Percentiles rank a stretch among this genome's conserved stretches.
Conservation (phyloP, 2,888 invertebrate species). For the Calameuta filiformis region DNA sequence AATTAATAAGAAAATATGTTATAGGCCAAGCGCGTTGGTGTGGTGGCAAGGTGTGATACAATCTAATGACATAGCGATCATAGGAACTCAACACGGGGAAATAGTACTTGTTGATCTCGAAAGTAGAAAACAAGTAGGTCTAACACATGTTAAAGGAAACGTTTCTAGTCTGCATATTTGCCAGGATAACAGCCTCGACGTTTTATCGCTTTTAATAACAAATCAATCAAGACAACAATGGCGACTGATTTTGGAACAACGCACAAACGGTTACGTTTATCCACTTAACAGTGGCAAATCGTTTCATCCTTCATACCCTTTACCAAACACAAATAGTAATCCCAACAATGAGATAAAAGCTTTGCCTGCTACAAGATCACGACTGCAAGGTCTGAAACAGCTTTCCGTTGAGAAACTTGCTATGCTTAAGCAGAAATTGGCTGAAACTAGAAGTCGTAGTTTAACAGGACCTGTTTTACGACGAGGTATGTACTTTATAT, state of each 20-base stretch:
- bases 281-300: conserved; percentile 59
- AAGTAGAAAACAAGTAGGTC: conserved; percentile 75
- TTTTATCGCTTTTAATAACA: conserved; percentile 76
- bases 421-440: conserved; percentile 73
- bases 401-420: conserved; percentile 77
- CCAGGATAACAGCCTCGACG: conserved; percentile 77
- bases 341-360: conserved; percentile 58
- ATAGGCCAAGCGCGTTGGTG: conserved; percentile 57
- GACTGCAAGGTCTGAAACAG: conserved; percentile 74
- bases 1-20: conserved; percentile 17
- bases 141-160: conserved; percentile 73
- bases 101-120: conserved; percentile 79
- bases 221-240: conserved; percentile 81
- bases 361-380: conserved; percentile 65
- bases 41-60: conserved; percentile 63
- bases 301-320: conserved; percentile 18
- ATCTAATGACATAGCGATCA: conserved; percentile 59
- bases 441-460: conserved; percentile 67
- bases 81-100: conserved; percentile 69
- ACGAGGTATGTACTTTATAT: background rate
- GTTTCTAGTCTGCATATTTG: conserved; percentile 76
- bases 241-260: conserved; percentile 84
- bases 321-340: conserved; percentile 45
- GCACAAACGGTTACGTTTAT: conserved; percentile 79
- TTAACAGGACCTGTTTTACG: conserved; percentile 9